Evolutionary conservation across 30 jellyfish, hydroid and myxozoan species (phyloP).

Genomic region (Aurelia coerulea): DNA sequence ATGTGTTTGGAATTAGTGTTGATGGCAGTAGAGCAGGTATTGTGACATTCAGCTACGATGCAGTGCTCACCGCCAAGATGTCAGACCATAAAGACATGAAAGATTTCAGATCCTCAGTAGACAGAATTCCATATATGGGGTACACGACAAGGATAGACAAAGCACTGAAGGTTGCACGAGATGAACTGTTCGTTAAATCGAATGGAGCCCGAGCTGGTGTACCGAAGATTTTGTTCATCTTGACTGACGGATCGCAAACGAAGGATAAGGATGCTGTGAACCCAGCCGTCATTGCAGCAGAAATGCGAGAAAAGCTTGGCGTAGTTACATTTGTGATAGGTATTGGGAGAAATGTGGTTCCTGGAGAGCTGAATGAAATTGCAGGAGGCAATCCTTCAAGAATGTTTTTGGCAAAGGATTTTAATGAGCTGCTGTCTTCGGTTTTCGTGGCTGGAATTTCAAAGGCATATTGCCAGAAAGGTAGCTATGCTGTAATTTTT

Average conservation of each 20-base stretch:
- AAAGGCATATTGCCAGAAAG: conserved; percentile 26
- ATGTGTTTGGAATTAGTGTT: not conserved
- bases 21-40: conserved; percentile 62
- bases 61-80: conserved; percentile 47
- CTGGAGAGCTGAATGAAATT: conserved; percentile 65
- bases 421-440: conserved; percentile 56
- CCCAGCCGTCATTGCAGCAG: conserved; percentile 69
- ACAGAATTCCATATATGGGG: conserved; percentile 54
- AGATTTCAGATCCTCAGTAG: conserved; percentile 45
- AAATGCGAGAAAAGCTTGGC: conserved; percentile 57
- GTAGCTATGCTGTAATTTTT: conserved; percentile 1
- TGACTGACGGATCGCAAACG: conserved; percentile 74
- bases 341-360: conserved; percentile 67
- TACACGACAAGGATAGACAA: conserved; percentile 68
- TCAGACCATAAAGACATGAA: conserved; percentile 9
- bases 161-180: conserved; percentile 49
- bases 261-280: conserved; percentile 62
- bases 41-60: conserved; percentile 65
- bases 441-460: conserved; percentile 51
- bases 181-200: conserved; percentile 24
- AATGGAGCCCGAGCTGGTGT: conserved; percentile 61
- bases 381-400: conserved; percentile 47
- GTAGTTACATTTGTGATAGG: conserved; percentile 67
- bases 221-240: conserved; percentile 42
- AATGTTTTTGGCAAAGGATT: conserved; percentile 67